Base-by-base conservation (phyloP, 2,888 invertebrate genomes). In the Chaetoderma sp. region DNA sequence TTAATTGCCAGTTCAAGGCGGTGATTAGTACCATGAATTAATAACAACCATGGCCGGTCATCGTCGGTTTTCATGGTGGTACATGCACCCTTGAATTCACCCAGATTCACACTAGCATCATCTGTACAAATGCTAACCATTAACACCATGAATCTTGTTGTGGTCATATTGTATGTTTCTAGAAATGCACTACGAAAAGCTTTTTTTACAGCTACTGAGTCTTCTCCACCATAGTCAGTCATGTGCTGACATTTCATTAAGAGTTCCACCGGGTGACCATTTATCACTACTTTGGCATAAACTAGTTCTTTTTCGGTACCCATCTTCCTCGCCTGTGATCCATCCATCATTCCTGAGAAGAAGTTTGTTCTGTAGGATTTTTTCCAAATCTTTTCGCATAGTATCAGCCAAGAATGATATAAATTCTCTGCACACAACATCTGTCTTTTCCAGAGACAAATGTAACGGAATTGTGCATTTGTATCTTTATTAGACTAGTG, bases 391-490 rank as follows among this genome's bases (percentile, higher is more conserved):
- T n/a, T n/a, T 18, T 0, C 58, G 42, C 10, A 57, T n/a, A 10
- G 42, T 3, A 18, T 36, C 42, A 5, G 57, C 57, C 5, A 42
- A 28, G 28, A 25, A 57, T 25, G 42, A 44, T 18, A 57, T 25
- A 57, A 57, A 57, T 27, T 57, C 57, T 57, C n/a, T 16, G 28
- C 57, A 57, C 10, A 27, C 36, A 16, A 44, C 44, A 16, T 52
- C 52, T 57, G 44, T 57, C 57, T 21, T 57, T 57, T n/a, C 57
- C 57, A 44, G 42, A 25, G 16, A 57, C 18, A 44, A 57, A 57
- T 6, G n/a, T 36, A 13, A 57, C 57, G 6, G 44, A 42, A 27
- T 57, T 44, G 16, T 25, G 39, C 16, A 42, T 21, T 25, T 57
- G 57, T 8, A 57, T 25, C 18, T 57, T 16, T 13, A 57, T 27